A percentile compares a stretch with the other conserved stretches of the same genome.
Conservation (phyloP, 2,797 vertebrate genomes). For the Chelon auratus region DNA sequence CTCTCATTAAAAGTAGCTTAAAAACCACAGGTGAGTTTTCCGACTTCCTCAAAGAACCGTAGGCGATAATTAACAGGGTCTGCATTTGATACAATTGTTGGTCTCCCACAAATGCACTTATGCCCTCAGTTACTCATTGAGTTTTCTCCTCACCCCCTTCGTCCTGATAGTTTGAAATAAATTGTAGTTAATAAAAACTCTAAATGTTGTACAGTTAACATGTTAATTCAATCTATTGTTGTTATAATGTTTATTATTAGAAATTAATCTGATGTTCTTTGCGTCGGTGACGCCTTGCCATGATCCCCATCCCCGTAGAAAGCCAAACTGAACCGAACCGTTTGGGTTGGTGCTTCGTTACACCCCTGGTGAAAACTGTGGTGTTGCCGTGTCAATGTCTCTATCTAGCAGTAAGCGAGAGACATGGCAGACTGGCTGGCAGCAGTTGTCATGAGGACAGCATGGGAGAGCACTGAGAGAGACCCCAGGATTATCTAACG, state of each 20-base stretch:
- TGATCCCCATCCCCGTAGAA: too few species aligned
- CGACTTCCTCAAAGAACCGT: constrained; percentile 13
- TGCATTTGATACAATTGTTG: background rate
- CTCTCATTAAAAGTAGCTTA: constrained; percentile 49
- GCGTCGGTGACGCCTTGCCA: too few species aligned
- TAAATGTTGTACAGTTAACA: too few species aligned
- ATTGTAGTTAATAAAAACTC: background rate
- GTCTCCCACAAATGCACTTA: background rate
- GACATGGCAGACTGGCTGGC: constrained; percentile 60
- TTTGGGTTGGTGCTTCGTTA: background rate
- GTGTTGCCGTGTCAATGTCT: constrained; percentile 35
- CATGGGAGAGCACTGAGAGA: constrained; percentile 45
- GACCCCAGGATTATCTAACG: constrained; percentile 82
- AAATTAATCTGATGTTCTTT: too few species aligned
- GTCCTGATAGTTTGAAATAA: constrained; percentile 18
- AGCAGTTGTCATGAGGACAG: constrained; percentile 67
- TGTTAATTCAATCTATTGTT: too few species aligned
- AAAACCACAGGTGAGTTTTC: constrained; percentile 37
- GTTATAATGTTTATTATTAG: too few species aligned
- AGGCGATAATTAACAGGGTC: constrained; percentile 35
- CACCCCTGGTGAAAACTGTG: background rate
- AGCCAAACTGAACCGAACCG: background rate
- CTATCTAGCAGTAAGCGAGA: constrained; percentile 2
- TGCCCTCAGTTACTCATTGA: background rate
- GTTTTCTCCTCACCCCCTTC: constrained; percentile 1